A percentile compares a stretch with the other conserved stretches of the same genome.
These are phyloP conservation scores for Periophthalmus modestus DNA, from an alignment of 2,113 vertebrate genomes.

Conservation along the genomic window DNA sequence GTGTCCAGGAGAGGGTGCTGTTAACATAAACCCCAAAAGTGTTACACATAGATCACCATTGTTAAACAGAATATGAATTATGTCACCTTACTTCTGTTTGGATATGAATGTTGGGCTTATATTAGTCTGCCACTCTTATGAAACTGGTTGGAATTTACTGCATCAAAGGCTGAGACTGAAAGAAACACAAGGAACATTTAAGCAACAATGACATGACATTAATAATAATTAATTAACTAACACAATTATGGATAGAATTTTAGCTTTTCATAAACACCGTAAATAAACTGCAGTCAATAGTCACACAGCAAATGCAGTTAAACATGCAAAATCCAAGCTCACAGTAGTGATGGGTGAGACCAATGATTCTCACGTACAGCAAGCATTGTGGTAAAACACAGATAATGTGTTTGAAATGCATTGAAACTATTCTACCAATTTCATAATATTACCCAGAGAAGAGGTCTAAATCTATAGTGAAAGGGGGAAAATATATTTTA, in stretches of 20 bases:
- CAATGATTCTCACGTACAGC: not conserved
- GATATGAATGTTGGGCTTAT: not conserved
- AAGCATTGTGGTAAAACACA: no score
- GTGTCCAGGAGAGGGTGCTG: not conserved
- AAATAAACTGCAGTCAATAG: not conserved
- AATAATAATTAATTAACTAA: not conserved
- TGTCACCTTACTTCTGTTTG: not conserved
- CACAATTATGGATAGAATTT: not conserved
- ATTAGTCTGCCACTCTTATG: not conserved
- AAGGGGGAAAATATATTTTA: no score
- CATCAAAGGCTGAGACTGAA: not conserved
- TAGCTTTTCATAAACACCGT: not conserved
- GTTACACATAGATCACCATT: not conserved
- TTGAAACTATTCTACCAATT: no score
- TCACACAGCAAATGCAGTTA: not conserved
- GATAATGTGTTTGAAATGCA: no score
- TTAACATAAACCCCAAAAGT: not conserved
- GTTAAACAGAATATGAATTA: not conserved
- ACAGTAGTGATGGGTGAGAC: not conserved
- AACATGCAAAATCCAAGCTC: not conserved
- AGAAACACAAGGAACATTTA: not conserved
- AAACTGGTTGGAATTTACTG: not conserved
- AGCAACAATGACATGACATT: not conserved
- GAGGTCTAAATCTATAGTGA: no score
- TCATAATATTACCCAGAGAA: no score